Conservation (phyloP, 2,888 invertebrate species). For the Piscicola geometra region DNA sequence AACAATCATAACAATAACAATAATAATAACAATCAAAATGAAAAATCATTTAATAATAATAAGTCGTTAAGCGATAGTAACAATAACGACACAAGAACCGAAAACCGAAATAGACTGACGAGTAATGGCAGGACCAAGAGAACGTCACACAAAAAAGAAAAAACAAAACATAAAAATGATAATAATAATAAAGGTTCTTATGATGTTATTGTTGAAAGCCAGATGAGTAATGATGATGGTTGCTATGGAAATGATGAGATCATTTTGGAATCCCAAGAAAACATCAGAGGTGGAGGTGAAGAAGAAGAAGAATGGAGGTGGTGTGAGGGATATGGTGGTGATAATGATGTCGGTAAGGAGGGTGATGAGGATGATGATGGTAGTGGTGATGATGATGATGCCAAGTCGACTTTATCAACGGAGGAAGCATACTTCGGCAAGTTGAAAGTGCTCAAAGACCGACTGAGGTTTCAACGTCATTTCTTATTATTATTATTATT, state of each 20-base stretch:
- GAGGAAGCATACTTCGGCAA: not conserved
- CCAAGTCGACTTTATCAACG: not conserved
- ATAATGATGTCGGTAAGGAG: not conserved
- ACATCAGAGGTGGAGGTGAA: not conserved
- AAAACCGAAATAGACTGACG: too few species aligned
- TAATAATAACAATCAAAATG: not conserved
- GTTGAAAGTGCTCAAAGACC: not conserved
- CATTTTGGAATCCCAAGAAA: not conserved
- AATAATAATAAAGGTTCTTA: too few species aligned
- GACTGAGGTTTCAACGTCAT: not conserved
- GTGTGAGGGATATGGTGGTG: too few species aligned
- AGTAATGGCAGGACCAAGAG: too few species aligned
- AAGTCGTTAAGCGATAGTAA: not conserved
- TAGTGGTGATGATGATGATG: constrained; percentile 17
- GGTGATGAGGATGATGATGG: constrained; percentile 15
- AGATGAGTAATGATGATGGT: not conserved
- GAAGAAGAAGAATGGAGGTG: not conserved
- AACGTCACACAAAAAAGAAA: not conserved
- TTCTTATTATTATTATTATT: too few species aligned
- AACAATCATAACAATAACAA: not conserved
- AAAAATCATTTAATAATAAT: not conserved
- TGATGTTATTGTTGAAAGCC: not conserved
- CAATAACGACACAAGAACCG: not conserved
- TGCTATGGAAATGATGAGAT: not conserved
- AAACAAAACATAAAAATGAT: not conserved